These are phyloP conservation scores for Peribatodes rhomboidaria DNA, from an alignment of 2,888 invertebrate species.

Conservation along the genomic window DNA sequence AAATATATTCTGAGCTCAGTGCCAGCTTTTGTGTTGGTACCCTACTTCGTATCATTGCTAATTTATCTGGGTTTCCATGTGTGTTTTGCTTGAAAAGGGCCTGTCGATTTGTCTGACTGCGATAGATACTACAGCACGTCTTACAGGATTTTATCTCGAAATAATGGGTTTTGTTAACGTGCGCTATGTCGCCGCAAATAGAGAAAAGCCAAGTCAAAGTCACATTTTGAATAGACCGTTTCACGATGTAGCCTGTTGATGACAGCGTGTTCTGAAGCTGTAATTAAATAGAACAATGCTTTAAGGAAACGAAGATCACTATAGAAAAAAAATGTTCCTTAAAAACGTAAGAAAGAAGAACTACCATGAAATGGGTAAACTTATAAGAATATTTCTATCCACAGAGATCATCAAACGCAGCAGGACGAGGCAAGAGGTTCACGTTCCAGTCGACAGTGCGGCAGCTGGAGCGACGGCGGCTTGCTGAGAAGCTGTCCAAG, in stretches of 20 bases:
- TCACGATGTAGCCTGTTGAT: no score
- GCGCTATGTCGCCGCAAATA: no score
- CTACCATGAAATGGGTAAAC: neutral
- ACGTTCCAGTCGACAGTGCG: slow-evolving; percentile 94
- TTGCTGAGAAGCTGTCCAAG: slow-evolving; percentile 91
- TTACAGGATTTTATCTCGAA: no score
- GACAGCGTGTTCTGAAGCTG: no score
- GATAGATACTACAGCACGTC: no score
- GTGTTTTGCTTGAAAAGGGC: neutral
- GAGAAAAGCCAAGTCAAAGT: no score
- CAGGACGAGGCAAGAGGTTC: slow-evolving; percentile 88
- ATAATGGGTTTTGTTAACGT: no score
- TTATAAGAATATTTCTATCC: slow-evolving; percentile 43
- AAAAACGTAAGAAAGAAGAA: no score
- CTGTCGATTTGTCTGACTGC: neutral
- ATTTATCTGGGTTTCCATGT: neutral
- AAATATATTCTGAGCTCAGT: slow-evolving; percentile 3
- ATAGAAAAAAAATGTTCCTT: no score
- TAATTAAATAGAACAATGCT: no score
- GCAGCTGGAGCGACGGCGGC: slow-evolving; percentile 91
- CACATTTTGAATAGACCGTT: no score
- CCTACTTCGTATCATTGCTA: neutral
- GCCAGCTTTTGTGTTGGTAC: neutral
- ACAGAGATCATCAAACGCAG: slow-evolving; percentile 67
- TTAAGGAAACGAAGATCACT: no score